A percentile compares a stretch with the other conserved stretches of the same genome.
phyloP scores from a whole-genome alignment of 1,140 invertebrate species.

The Anastrepha obliqua region DNA sequence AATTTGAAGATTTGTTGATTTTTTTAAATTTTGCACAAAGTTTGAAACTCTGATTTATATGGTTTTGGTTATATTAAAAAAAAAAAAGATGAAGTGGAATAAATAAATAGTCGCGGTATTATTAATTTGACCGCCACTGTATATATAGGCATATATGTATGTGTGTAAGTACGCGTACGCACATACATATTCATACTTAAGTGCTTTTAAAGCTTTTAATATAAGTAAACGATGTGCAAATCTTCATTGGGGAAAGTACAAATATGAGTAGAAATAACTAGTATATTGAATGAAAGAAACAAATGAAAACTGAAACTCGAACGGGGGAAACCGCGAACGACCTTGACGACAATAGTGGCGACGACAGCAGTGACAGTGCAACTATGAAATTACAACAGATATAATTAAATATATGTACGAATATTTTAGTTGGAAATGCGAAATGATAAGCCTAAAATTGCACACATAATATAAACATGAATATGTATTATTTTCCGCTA shows the following conservation, averaged over 20 bases:
- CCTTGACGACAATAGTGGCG: slow-evolving; percentile 11
- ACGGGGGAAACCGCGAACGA: slow-evolving; percentile 35
- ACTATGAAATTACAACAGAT: neutral
- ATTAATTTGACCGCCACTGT: too few species aligned
- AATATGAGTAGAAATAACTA: slow-evolving; percentile 8
- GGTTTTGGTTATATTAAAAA: too few species aligned
- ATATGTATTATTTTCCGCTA: neutral
- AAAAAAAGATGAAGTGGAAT: too few species aligned
- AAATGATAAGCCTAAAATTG: too few species aligned
- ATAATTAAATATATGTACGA: neutral
- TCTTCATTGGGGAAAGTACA: slow-evolving; percentile 16
- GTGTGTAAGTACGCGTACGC: neutral
- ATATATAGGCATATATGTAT: neutral
- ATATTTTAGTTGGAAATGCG: neutral
- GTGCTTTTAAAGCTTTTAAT: neutral
- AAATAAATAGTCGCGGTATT: too few species aligned
- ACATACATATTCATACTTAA: neutral
- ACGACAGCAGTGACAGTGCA: neutral
- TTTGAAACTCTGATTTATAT: too few species aligned
- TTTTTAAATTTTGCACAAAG: too few species aligned
- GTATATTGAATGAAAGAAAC: slow-evolving; percentile 19
- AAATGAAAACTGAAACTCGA: slow-evolving; percentile 36
- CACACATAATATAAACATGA: neutral
- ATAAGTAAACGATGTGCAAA: neutral
- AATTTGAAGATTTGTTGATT: too few species aligned